Conservation (phyloP, 2,113 vertebrate species). For the Paralichthys olivaceus region DNA sequence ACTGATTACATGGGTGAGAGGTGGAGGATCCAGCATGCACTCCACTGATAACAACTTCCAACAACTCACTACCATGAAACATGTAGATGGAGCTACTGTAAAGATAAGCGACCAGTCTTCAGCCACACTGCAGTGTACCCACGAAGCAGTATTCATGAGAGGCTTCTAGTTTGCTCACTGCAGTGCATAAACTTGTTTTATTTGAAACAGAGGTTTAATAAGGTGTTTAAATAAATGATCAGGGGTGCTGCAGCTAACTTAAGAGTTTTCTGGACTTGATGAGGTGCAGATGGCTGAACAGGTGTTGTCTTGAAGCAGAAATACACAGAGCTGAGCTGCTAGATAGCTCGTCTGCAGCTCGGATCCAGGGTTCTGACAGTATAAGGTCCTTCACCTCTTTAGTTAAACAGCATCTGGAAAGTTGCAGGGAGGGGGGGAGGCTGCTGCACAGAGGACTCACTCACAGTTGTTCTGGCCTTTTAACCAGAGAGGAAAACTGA, state of each 20-base stretch:
- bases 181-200: neutral
- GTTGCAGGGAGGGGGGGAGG: slow-evolving; percentile 13
- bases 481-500: slow-evolving; percentile 30
- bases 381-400: slow-evolving; percentile 74
- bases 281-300: slow-evolving; percentile 20
- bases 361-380: slow-evolving; percentile 51
- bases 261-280: slow-evolving; percentile 2
- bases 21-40: slow-evolving; percentile 54
- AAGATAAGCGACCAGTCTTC: neutral
- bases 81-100: slow-evolving; percentile 33
- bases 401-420: slow-evolving; percentile 76
- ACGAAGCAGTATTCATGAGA: neutral
- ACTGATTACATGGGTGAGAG: slow-evolving; percentile 79
- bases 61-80: slow-evolving; percentile 14
- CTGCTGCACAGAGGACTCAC: neutral
- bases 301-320: slow-evolving; percentile 20
- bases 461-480: slow-evolving; percentile 30
- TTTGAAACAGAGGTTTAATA: neutral
- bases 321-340: neutral
- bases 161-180: neutral
- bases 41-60: slow-evolving; percentile 64
- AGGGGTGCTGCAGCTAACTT: neutral
- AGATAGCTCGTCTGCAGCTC: slow-evolving; percentile 4
- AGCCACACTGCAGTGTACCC: slow-evolving; percentile 2
- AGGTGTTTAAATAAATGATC: slow-evolving; percentile 7